Evolutionary conservation across 2,113 vertebrate species (phyloP), one percentile per base, ranked within the genome.

Genomic region (Centropristis striata): DNA sequence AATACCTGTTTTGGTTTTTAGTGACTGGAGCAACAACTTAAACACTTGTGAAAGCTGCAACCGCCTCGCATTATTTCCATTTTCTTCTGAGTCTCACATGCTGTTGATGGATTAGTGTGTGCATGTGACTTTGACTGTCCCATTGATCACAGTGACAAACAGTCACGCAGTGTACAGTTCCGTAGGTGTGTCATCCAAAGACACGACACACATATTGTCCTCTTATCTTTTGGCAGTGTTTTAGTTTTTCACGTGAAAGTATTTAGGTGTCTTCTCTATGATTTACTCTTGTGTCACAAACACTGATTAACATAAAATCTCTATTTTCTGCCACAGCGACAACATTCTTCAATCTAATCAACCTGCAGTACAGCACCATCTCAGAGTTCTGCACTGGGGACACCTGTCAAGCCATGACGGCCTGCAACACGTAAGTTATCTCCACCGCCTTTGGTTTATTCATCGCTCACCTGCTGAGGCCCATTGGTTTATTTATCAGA

Each of bases 301-400:
- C 10, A 13, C 59, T 18, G 11, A 64, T 16, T 42, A 32, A 39
- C 59, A 23, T 84, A 25, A 32, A 37, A 65, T 13, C 77, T 60
- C 21, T 18, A 1, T 46, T 5, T 44, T 42, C 87, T 72, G 5
- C 88, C 82, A 59, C 95, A 99, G 98, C 97, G 46, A 99, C 98
- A 23, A 99, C 98, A 0, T 99, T 99, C 90, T 99, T 99, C 93
- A 98, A 99, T 91, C 98, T 99, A 81, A 98, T 99, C 92, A 99
- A 99, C 96, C 96, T 99, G 87, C 98, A 99, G 93, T 99, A 99
- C 90, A 99, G 98, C 95, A 99, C 98, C 92, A 97, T 99, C 95
- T 99, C 98, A 20, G 98, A 99, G 90, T 99, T 99, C 94, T 99
- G 98, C 96, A 99, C 98, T 10, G 98, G 96, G 65, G 98, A 99